phyloP scores from a whole-genome alignment of 2,888 invertebrate species.

The Coelinius sp. region DNA sequence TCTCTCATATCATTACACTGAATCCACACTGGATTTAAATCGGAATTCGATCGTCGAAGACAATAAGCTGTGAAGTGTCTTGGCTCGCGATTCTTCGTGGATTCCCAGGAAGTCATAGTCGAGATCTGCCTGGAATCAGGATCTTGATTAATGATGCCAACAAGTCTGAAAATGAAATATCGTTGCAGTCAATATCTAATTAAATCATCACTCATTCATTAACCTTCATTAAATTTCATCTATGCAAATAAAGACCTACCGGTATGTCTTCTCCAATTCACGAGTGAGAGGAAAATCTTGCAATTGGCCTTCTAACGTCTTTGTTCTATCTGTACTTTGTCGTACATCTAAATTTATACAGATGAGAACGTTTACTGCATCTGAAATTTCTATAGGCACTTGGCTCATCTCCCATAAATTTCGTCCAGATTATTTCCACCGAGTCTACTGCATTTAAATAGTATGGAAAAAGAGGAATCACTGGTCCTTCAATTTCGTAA shows the following conservation, averaged over 20 bases:
- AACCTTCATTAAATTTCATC: not conserved
- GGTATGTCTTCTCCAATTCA: not conserved
- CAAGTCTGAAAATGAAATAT: not conserved
- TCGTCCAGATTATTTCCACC: too few species aligned
- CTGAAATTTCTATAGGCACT: too few species aligned
- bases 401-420: too few species aligned
- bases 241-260: not conserved
- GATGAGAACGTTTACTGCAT: not conserved
- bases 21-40: not conserved
- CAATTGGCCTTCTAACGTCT: not conserved
- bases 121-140: not conserved
- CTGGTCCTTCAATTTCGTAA: not conserved
- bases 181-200: too few species aligned
- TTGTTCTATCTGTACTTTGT: not conserved
- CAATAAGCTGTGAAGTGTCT: not conserved
- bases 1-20: not conserved
- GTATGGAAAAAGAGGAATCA: not conserved
- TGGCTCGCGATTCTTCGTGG: too few species aligned
- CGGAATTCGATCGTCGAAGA: not conserved
- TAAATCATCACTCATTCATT: not conserved
- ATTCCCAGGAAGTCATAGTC: too few species aligned
- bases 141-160: not conserved
- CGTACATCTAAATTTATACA: not conserved
- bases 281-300: not conserved
- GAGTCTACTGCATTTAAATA: not conserved